These are phyloP conservation scores for Ambastaia sidthimunki DNA, from an alignment of 2,797 vertebrate genomes.

Conservation along the genomic window DNA sequence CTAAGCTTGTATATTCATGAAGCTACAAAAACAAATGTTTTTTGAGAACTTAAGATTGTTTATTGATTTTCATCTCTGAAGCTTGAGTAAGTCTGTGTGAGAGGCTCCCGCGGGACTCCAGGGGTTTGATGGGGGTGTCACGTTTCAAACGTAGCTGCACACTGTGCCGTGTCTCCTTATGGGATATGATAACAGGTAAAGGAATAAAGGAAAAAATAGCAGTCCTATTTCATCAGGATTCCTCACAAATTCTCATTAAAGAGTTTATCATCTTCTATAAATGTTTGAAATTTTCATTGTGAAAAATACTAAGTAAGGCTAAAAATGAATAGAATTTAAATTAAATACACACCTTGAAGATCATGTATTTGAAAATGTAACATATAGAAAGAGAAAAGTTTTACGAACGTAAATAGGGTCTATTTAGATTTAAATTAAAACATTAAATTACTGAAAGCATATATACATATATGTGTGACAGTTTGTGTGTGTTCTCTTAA, in stretches of 20 bases:
- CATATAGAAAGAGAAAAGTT: no score
- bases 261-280: no score
- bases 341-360: neutral
- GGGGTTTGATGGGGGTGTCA: slow-evolving; percentile 77
- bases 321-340: neutral
- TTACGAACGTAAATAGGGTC: no score
- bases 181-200: slow-evolving; percentile 49
- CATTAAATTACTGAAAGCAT: no score
- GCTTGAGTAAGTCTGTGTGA: slow-evolving; percentile 93
- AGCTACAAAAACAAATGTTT: slow-evolving; percentile 92
- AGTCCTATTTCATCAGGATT: slow-evolving; percentile 47
- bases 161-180: slow-evolving; percentile 62
- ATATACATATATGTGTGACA: neutral
- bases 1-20: slow-evolving; percentile 98
- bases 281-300: no score
- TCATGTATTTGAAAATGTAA: no score
- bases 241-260: slow-evolving; percentile 44
- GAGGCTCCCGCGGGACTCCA: slow-evolving; percentile 79
- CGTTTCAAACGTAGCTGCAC: slow-evolving; percentile 74
- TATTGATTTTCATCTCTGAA: slow-evolving; percentile 99
- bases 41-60: slow-evolving; percentile 99
- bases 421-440: no score
- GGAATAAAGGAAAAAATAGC: slow-evolving; percentile 41
- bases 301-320: neutral
- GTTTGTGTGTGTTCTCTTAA: slow-evolving; percentile 7